Base-by-base conservation (phyloP, 2,113 vertebrate species). In the Labrus mixtus region DNA sequence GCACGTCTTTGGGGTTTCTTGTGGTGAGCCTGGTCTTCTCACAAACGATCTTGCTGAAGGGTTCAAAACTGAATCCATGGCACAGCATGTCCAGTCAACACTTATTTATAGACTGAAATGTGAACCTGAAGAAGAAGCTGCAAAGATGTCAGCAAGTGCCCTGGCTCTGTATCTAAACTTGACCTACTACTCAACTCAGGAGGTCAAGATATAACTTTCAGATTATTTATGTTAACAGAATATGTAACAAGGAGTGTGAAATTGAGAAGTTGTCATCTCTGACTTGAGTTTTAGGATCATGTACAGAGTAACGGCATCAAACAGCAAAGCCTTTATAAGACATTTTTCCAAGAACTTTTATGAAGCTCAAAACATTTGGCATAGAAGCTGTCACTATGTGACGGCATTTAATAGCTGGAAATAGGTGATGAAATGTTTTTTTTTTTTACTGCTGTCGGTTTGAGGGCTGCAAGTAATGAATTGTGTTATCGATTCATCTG, bases 61-160 rank as follows among this genome's bases (percentile, higher is more conserved):
- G 51, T 78, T 83, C 77, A 68, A 59, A 41, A 65, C 45, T 20
- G 53, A 85, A 61, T 69, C 16, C 74, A 25, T 17, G 33, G 66
- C 77, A 66, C 71, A 59, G 81, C 51, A 59, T 29, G 45, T 73
- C 46, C 66, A 74, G 80, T 89, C 66, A 73, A 88, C 77, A 76
- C 85, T 78, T 94, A 94, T 93, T 93, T 90, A 89, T 94, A 92
- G 90, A 87, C 54, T 90, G 91, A 91, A 93, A 90, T 87, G 84
- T 76, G 84, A 94, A 90, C 84, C 90, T 86, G 70, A 84, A 88
- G 88, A 90, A 89, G 89, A 81, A 75, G 73, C 77, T 57, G 78
- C 70, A 87, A 81, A 86, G 78, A 89, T 85, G 87, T 83, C 81
- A 89, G 75, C 87, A 81, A 87, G 82, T 46, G 39, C 29, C 67